phyloP scores from a whole-genome alignment of 2,113 vertebrate species.

The Tamias sibiricus region DNA sequence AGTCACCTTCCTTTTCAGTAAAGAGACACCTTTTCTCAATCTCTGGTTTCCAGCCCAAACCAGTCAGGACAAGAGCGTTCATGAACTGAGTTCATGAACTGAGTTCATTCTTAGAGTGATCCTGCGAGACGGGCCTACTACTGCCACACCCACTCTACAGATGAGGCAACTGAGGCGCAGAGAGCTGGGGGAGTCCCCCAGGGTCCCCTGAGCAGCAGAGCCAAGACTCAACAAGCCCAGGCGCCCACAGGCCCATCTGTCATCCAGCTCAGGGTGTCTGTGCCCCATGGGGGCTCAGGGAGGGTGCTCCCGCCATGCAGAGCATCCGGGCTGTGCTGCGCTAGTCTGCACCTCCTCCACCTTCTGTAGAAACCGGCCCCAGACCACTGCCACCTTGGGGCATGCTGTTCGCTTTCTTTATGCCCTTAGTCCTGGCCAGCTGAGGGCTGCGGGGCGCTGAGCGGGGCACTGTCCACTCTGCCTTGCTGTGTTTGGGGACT shows the following conservation, averaged over 20 bases:
- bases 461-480: not conserved
- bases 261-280: no score
- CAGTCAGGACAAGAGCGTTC: not conserved
- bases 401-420: not conserved
- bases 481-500: not conserved
- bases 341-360: not conserved
- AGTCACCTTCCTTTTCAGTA: not conserved
- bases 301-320: not conserved
- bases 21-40: not conserved
- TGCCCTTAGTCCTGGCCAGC: not conserved
- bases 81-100: not conserved
- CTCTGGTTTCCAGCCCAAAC: not conserved
- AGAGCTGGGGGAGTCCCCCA: not conserved
- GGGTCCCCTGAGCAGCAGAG: not conserved
- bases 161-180: not conserved
- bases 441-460: not conserved
- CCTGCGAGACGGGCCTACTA: not conserved
- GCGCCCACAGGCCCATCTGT: fast-evolving
- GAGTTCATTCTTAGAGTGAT: not conserved
- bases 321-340: fast-evolving
- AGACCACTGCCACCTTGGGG: fast-evolving
- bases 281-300: not conserved
- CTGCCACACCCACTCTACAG: not conserved
- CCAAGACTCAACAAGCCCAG: not conserved
- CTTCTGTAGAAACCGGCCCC: not conserved